phyloP scores from a whole-genome alignment of 2,113 vertebrate genomes.

The Girardinichthys multiradiatus region DNA sequence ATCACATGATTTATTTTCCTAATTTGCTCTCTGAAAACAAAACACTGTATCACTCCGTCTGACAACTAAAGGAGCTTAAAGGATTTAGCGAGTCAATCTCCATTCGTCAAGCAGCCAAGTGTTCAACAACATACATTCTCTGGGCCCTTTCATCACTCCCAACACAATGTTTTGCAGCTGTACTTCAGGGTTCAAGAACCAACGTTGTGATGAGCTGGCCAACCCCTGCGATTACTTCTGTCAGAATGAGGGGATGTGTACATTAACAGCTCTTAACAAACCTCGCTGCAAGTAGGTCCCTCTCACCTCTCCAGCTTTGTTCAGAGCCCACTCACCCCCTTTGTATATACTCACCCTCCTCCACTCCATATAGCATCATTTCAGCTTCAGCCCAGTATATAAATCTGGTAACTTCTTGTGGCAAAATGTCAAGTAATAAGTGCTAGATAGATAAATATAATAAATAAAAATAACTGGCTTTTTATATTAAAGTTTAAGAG shows the following conservation, averaged over 20 bases:
- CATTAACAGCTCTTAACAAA: constrained; percentile 99
- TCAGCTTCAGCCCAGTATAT: constrained; percentile 43
- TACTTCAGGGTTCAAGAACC: constrained; percentile 99
- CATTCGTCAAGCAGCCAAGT: constrained; percentile 33
- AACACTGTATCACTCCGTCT: constrained; percentile 14
- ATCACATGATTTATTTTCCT: constrained; percentile 35
- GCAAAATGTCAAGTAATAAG: constrained; percentile 67
- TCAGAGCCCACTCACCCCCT: constrained; percentile 64
- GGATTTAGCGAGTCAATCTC: constrained; percentile 41
- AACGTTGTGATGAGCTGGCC: constrained; percentile 99
- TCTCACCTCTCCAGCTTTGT: constrained; percentile 69
- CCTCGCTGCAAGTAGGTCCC: constrained; percentile 99
- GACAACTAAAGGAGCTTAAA: constrained; percentile 23
- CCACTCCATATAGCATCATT: constrained; percentile 62
- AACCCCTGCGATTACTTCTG: constrained; percentile 99
- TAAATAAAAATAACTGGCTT: neutral
- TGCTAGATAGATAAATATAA: neutral
- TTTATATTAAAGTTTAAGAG: neutral
- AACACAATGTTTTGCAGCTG: constrained; percentile 98
- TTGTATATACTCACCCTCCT: constrained; percentile 52
- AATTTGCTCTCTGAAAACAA: constrained; percentile 38
- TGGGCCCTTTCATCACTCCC: constrained; percentile 73
- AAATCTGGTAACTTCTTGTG: constrained; percentile 47
- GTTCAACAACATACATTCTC: constrained; percentile 50
- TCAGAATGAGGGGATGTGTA: constrained; percentile 99